phyloP scores from a whole-genome alignment of 2,888 invertebrate genomes.

The Pecten maximus region DNA sequence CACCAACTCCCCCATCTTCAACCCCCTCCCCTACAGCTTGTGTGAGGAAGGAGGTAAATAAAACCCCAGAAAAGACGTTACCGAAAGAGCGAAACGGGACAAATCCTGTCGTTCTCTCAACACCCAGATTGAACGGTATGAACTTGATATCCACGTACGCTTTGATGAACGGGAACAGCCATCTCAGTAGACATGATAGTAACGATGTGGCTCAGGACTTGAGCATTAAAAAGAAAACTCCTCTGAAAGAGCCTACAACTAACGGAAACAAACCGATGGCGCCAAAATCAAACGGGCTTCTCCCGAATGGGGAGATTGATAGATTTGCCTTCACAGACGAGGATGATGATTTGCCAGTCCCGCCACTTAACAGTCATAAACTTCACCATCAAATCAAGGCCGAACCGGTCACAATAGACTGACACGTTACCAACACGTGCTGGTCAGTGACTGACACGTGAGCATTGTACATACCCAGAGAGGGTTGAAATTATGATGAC shows the following conservation, averaged over 20 bases:
- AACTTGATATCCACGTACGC: not conserved
- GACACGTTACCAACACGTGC: not conserved
- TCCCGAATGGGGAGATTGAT: constrained; percentile 55
- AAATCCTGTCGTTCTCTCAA: not conserved
- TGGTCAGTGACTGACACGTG: not conserved
- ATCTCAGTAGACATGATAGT: constrained; percentile 2
- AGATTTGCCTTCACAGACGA: constrained; percentile 66
- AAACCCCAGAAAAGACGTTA: constrained; percentile 1
- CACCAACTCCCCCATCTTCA: constrained; percentile 13
- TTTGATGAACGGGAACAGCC: not conserved
- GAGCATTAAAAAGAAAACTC: constrained; percentile 54
- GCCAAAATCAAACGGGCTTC: constrained; percentile 1
- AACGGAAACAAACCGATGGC: constrained; percentile 35
- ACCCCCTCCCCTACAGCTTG: not conserved
- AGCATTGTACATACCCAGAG: not conserved
- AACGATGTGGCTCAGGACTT: constrained; percentile 52
- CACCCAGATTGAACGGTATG: not conserved
- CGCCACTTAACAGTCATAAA: constrained; percentile 46
- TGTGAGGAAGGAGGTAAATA: not conserved
- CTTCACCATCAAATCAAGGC: constrained; percentile 51
- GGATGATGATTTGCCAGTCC: constrained; percentile 47
- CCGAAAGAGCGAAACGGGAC: constrained; percentile 17
- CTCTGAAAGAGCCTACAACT: not conserved
- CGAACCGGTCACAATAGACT: constrained; percentile 42
- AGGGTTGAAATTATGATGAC: not conserved